Conservation (phyloP, 2,797 vertebrate genomes). For the Scyliorhinus canicula region DNA sequence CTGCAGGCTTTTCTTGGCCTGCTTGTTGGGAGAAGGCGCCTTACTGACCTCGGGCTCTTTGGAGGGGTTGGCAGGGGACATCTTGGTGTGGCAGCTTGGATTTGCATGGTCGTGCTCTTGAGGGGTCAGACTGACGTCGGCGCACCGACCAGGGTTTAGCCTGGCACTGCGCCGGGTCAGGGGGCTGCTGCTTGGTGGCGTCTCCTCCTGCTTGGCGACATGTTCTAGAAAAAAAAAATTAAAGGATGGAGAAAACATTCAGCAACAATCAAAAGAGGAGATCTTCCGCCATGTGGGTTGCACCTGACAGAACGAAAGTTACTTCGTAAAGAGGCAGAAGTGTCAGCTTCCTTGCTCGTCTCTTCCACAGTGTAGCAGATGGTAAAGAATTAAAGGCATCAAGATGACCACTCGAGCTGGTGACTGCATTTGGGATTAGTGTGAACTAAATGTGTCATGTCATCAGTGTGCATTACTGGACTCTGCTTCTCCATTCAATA, state of each 20-base stretch:
- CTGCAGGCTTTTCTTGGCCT: slow-evolving; percentile 42
- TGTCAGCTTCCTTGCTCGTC: background rate
- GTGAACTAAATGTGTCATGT: background rate
- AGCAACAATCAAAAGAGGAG: background rate
- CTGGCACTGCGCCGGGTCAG: background rate
- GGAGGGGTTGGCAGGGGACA: too few relatives aligned
- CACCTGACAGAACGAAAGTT: background rate
- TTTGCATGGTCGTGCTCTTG: too few relatives aligned
- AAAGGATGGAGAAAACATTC: background rate
- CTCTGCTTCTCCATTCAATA: background rate
- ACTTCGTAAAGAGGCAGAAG: background rate
- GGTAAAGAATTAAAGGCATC: background rate
- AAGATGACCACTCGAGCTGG: background rate
- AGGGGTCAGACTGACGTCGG: background rate
- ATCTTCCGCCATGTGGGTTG: background rate
- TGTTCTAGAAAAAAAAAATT: background rate
- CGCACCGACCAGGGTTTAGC: background rate
- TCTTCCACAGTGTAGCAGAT: background rate
- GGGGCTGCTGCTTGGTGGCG: background rate
- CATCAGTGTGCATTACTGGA: background rate
- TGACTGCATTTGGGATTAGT: background rate
- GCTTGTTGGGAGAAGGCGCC: too few relatives aligned
- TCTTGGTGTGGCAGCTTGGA: background rate
- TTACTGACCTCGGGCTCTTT: background rate
- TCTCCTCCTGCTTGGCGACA: background rate